Base-by-base conservation (phyloP, 1,140 invertebrate species). In the Drosophila nigromelanica region DNA sequence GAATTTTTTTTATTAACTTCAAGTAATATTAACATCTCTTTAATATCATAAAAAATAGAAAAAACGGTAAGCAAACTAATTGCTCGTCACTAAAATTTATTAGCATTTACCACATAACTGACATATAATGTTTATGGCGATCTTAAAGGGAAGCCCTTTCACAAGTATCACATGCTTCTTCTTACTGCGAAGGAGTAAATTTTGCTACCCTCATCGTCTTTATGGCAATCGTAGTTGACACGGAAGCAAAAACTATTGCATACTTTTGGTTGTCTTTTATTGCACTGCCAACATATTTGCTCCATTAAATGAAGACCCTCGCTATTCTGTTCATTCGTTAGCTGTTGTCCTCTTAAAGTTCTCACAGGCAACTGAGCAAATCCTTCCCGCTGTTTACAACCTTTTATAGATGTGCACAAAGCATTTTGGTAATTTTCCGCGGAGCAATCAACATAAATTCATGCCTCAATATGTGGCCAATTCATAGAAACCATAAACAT, bases 371-470 rank as follows among this genome's bases (percentile, higher is more conserved):
- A 58, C 69, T 66, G 30, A 56, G 39, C 59, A 74, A 81, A 81
- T 81, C 78, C 66, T 51, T 51, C n/a, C n/a, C n/a, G 24, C 3
- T n/a, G 27, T 67, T 54, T 54, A 60, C 40, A 30, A 18, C n/a
- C 62, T 50, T 68, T 50, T 73, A 55, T 59, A 35, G 37, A n/a
- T 42, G 21, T 15, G 2, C 24, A 39, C 24, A 24, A 40, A 37
- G 8, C 7, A 39, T 11, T 59, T 56, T 43, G 21, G 33, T 47
- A 63, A 73, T 73, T 50, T 77, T 39, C 60, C 59, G 24, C n/a
- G 43, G 37, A 47, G 62, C 64, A 82, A 77, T 74, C 27, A 56
- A 50, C 78, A 80, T 80, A 80, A 80, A 85, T 68, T 86, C 52
- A 61, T 63, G 63, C 30, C 12, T 58, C 62, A 61, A 43, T 61